Percentiles rank a stretch among this genome's conserved stretches.
These are phyloP conservation scores for Euschistus heros DNA, from an alignment of 1,140 invertebrate species.

Conservation along the genomic window DNA sequence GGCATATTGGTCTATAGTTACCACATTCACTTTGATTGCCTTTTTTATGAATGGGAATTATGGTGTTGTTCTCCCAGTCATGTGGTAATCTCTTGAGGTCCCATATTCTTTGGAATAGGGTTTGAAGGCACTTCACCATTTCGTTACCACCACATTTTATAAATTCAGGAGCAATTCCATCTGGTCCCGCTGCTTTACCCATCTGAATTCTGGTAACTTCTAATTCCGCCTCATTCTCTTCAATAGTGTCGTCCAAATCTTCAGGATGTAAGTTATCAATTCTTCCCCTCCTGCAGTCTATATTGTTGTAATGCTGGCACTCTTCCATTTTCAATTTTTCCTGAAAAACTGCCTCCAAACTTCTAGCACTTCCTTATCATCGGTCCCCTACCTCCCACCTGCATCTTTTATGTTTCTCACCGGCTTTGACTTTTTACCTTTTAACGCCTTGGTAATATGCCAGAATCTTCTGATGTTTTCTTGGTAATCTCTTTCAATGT, in stretches of 20 bases:
- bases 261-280: not conserved
- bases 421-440: not conserved
- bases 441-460: not conserved
- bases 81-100: not conserved
- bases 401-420: not conserved
- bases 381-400: not conserved
- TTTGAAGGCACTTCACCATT: not conserved
- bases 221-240: not conserved
- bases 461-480: not conserved
- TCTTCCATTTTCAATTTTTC: not conserved
- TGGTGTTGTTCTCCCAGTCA: conserved; percentile 2
- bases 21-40: not conserved
- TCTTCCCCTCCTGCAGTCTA: not conserved
- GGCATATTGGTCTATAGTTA: not conserved
- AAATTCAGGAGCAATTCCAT: not conserved
- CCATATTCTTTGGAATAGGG: not conserved
- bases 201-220: not conserved
- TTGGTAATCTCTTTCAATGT: not conserved
- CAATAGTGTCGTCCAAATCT: not conserved
- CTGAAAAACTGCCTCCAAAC: not conserved
- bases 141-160: not conserved
- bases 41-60: not conserved
- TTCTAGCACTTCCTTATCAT: not conserved
- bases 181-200: not conserved
- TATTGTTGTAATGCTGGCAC: not conserved